Percentiles rank a stretch among this genome's conserved stretches.
phyloP scores from a whole-genome alignment of 2,888 invertebrate genomes.

The Drosophila demipolita region DNA sequence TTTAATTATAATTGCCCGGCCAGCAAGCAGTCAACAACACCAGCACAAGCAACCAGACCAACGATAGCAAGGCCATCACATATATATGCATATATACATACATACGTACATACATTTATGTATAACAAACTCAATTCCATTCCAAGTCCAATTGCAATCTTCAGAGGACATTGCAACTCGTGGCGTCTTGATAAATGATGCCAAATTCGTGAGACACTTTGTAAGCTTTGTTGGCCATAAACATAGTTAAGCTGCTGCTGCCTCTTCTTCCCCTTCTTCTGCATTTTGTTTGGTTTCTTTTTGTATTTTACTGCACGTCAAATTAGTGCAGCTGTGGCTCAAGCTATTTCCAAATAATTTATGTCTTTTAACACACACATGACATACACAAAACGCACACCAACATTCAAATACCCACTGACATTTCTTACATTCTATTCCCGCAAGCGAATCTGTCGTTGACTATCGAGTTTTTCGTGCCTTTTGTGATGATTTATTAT shows the following conservation, averaged over 20 bases:
- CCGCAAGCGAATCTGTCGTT: neutral
- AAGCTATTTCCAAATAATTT: slow-evolving; percentile 50
- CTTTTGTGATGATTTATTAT: neutral
- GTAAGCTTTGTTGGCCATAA: slow-evolving; percentile 40
- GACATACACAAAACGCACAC: neutral
- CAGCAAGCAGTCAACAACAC: slow-evolving; percentile 4
- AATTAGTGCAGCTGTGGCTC: slow-evolving; percentile 55
- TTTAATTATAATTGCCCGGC: slow-evolving; percentile 76
- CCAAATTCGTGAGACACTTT: slow-evolving; percentile 76
- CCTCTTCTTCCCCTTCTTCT: neutral
- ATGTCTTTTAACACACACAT: slow-evolving; percentile 36
- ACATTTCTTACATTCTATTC: neutral
- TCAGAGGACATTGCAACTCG: slow-evolving; percentile 35
- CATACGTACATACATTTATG: slow-evolving; percentile 4
- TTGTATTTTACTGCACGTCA: slow-evolving; percentile 34
- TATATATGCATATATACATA: neutral
- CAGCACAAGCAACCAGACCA: slow-evolving; percentile 6
- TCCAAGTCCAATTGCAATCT: slow-evolving; percentile 37
- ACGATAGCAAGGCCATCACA: slow-evolving; percentile 22
- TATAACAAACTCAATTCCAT: slow-evolving; percentile 30
- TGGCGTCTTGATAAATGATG: slow-evolving; percentile 76
- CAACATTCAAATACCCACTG: neutral
- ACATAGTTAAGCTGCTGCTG: neutral
- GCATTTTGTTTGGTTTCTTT: neutral
- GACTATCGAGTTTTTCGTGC: neutral